Percentiles rank a stretch among this genome's conserved stretches.
These are phyloP conservation scores for Ochlodes sylvanus DNA, from an alignment of 2,888 invertebrate genomes.

Conservation along the genomic window DNA sequence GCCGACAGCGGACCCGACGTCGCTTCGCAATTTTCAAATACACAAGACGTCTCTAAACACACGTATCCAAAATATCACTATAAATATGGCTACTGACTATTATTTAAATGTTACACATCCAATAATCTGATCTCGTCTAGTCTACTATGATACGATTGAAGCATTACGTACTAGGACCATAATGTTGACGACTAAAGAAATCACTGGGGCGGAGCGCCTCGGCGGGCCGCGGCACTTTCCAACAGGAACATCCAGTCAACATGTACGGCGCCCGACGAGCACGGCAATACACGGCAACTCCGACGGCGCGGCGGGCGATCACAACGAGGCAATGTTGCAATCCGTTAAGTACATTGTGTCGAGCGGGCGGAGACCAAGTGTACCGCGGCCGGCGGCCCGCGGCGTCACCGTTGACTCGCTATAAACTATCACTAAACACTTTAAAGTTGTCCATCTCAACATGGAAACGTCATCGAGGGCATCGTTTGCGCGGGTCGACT, in stretches of 20 bases:
- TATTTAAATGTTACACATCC: conserved; percentile 30
- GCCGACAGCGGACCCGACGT: background rate
- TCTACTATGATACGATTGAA: conserved; percentile 11
- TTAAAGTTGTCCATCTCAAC: background rate
- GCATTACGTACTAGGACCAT: background rate
- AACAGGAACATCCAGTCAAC: conserved; percentile 34
- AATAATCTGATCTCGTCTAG: background rate
- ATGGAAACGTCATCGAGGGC: background rate
- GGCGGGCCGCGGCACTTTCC: background rate
- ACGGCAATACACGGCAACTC: background rate
- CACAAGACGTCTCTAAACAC: conserved; percentile 28
- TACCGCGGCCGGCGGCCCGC: background rate
- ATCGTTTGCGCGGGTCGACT: conserved; percentile 5
- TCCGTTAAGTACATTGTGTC: too few relatives aligned
- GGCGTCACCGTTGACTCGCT: background rate
- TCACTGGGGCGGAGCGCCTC: conserved; percentile 16
- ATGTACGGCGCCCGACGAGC: background rate
- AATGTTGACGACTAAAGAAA: background rate
- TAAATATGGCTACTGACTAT: conserved; percentile 34
- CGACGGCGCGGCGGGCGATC: background rate
- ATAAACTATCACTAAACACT: conserved; percentile 1
- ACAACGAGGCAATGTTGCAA: too few relatives aligned
- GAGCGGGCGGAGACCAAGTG: too few relatives aligned
- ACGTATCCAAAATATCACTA: conserved; percentile 37
- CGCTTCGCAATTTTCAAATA: conserved; percentile 12